Percentiles rank a stretch among this genome's conserved stretches.
Evolutionary conservation across 2,113 vertebrate genomes (phyloP).

Genomic region (Gavialis gangeticus): DNA sequence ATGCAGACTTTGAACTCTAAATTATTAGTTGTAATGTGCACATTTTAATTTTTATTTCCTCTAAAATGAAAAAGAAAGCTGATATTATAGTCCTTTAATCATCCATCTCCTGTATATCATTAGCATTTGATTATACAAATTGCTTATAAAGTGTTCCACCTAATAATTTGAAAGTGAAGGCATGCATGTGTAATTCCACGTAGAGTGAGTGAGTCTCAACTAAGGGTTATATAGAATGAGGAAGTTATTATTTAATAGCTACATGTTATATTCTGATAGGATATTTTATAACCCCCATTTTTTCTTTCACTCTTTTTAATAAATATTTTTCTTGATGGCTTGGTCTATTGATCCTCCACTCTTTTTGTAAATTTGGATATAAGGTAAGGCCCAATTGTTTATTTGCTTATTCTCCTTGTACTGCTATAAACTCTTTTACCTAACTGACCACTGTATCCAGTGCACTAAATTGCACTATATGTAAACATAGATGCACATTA

Average conservation of each 20-base stretch:
- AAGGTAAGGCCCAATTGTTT: not conserved
- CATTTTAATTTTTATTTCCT: conserved; percentile 24
- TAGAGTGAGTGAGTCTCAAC: not conserved
- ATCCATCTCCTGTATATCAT: conserved; percentile 42
- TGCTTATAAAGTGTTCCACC: not conserved
- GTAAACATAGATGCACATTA: not conserved
- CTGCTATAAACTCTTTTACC: not conserved
- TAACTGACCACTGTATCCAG: fast-evolving
- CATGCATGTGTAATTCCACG: not conserved
- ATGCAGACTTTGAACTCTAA: conserved; percentile 24
- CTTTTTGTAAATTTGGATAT: not conserved
- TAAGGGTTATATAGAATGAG: not conserved
- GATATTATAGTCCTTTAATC: conserved; percentile 28
- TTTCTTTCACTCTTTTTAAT: not conserved
- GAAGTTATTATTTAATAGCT: not conserved
- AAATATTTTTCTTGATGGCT: not conserved
- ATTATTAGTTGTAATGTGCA: conserved; percentile 22
- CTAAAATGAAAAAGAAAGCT: conserved; percentile 24
- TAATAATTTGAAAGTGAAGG: conserved; percentile 51
- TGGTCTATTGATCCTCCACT: not conserved
- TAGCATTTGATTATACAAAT: conserved; percentile 56
- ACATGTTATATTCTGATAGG: not conserved
- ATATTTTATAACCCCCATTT: not conserved
- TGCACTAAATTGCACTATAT: not conserved
- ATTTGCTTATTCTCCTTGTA: not conserved